Evolutionary conservation across 2,113 vertebrate species (phyloP).

Genomic region (Gopherus flavomarginatus): DNA sequence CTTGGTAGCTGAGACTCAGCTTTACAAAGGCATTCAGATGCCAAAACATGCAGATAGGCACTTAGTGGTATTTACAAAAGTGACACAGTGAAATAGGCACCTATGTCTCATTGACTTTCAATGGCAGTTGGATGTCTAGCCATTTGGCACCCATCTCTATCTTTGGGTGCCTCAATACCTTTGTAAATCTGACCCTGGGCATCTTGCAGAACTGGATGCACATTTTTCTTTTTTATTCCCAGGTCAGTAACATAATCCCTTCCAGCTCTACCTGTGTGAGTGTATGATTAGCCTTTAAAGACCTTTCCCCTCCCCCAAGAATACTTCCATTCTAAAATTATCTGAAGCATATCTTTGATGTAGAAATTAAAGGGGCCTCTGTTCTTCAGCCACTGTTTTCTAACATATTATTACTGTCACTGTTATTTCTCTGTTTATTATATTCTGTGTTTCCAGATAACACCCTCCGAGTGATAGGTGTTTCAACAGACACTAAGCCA

Average conservation of each 20-base stretch:
- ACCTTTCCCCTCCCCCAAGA: background rate
- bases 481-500: background rate
- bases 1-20: background rate
- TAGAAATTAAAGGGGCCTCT: background rate
- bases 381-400: background rate
- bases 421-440: background rate
- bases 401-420: background rate
- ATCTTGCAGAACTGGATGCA: background rate
- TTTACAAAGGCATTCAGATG: background rate
- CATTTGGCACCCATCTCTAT: background rate
- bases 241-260: background rate
- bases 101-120: too few species aligned
- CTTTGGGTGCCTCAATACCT: background rate
- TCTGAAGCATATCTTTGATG: background rate
- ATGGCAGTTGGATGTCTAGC: too few species aligned
- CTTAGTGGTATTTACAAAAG: background rate
- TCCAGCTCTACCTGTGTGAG: too few species aligned
- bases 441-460: background rate
- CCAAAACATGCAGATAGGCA: background rate
- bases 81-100: background rate
- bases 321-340: background rate
- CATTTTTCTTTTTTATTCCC: too few species aligned
- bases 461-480: background rate
- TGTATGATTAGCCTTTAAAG: background rate
- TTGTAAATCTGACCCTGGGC: background rate